A percentile compares a stretch with the other conserved stretches of the same genome.
phyloP scores from a whole-genome alignment of 2,888 invertebrate genomes.

The Alcis repandata region DNA sequence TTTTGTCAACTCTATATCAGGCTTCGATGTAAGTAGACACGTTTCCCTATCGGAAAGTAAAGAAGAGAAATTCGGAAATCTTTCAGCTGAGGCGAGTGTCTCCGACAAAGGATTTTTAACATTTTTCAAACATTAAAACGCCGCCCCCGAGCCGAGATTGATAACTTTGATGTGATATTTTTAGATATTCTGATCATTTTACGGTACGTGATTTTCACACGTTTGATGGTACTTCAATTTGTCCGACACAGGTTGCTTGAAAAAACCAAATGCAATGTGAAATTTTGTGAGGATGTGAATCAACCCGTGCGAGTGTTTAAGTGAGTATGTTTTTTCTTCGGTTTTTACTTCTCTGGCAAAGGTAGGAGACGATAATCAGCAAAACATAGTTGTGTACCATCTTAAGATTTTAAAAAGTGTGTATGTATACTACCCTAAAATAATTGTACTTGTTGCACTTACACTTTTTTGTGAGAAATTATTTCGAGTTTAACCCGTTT shows the following conservation, averaged over 20 bases:
- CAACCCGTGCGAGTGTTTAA: no score
- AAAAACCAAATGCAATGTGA: neutral
- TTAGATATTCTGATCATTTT: slow-evolving; percentile 43
- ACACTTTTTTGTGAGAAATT: no score
- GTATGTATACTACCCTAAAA: neutral
- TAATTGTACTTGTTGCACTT: no score
- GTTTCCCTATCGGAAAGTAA: slow-evolving; percentile 62
- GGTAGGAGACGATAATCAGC: no score
- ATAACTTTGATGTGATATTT: slow-evolving; percentile 65
- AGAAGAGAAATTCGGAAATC: slow-evolving; percentile 65
- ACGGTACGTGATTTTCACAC: slow-evolving; percentile 23
- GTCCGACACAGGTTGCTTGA: neutral
- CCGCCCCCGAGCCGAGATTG: slow-evolving; percentile 61
- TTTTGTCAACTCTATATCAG: slow-evolving; percentile 52
- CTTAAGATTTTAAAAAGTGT: no score
- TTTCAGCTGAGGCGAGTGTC: slow-evolving; percentile 61
- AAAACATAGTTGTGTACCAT: no score
- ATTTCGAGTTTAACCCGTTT: slow-evolving; percentile 6
- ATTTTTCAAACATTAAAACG: slow-evolving; percentile 61
- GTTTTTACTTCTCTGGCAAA: no score
- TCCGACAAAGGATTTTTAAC: slow-evolving; percentile 60
- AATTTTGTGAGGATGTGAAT: neutral
- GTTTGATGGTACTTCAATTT: slow-evolving; percentile 11
- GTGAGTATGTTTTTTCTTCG: no score
- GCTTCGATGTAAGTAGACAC: slow-evolving; percentile 34